A percentile compares a stretch with the other conserved stretches of the same genome.
Conservation (phyloP, 2,797 vertebrate species). For the Pantherophis alleghaniensis region DNA sequence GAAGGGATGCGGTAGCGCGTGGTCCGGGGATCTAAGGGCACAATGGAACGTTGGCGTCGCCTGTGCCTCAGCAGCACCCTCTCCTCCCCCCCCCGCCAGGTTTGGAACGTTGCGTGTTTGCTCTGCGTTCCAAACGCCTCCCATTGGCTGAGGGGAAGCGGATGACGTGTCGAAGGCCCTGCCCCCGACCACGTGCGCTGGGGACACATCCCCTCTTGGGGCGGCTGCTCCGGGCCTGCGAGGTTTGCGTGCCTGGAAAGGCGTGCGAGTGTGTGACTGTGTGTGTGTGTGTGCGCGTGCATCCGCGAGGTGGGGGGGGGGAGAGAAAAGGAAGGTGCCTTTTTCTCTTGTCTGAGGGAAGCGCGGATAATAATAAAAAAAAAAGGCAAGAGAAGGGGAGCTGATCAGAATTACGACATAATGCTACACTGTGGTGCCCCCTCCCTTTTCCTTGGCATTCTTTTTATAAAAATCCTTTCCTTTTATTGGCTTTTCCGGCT, state of each 20-base stretch:
- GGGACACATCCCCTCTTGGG: background rate
- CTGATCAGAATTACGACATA: background rate
- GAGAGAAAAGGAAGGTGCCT: background rate
- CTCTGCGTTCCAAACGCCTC: constrained; percentile 48
- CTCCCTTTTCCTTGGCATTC: background rate
- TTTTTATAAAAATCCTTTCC: background rate
- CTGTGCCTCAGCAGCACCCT: background rate
- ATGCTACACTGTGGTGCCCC: background rate
- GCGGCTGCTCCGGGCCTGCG: background rate
- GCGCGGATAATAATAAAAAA: background rate
- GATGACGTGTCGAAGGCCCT: constrained; percentile 72
- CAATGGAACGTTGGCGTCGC: constrained; percentile 17
- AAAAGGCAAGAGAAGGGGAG: background rate
- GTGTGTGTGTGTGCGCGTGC: background rate
- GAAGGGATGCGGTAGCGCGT: background rate
- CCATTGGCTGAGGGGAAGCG: constrained; percentile 58
- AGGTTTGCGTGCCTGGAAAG: background rate
- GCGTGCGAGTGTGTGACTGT: background rate
- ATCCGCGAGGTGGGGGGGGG: background rate
- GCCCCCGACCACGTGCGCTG: constrained; percentile 77
- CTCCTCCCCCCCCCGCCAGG: background rate
- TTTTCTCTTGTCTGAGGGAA: background rate
- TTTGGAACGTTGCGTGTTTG: constrained; percentile 61
- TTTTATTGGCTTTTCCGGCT: background rate
- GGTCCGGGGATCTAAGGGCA: background rate